These are phyloP conservation scores for Riptortus pedestris DNA, from an alignment of 1,140 invertebrate species.

Conservation along the genomic window DNA sequence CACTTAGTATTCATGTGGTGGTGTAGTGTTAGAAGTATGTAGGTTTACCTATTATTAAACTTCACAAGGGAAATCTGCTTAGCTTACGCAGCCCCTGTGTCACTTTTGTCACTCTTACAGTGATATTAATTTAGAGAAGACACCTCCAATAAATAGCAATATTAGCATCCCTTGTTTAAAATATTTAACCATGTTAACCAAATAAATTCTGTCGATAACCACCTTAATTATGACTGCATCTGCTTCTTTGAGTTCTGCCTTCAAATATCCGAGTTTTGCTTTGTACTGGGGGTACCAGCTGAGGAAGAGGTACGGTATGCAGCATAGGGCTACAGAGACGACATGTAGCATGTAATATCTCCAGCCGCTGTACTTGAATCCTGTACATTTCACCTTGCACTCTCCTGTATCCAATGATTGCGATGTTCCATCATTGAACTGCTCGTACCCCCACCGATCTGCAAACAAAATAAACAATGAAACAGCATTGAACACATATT, in stretches of 20 bases:
- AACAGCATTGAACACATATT: neutral
- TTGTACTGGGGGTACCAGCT: slow-evolving; percentile 75
- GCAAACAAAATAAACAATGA: neutral
- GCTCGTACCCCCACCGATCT: slow-evolving; percentile 21
- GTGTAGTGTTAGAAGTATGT: too few species aligned
- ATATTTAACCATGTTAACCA: too few species aligned
- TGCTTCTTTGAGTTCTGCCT: slow-evolving; percentile 55
- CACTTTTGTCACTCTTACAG: too few species aligned
- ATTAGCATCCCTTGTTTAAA: too few species aligned
- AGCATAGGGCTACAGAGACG: slow-evolving; percentile 10
- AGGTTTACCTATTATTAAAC: too few species aligned
- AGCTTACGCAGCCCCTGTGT: too few species aligned
- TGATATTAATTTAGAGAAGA: too few species aligned
- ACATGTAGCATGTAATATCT: slow-evolving; percentile 13
- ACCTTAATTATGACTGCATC: slow-evolving; percentile 65
- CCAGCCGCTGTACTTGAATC: slow-evolving; percentile 2
- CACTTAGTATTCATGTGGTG: too few species aligned
- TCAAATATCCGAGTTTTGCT: slow-evolving; percentile 45
- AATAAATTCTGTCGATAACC: too few species aligned
- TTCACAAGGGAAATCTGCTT: too few species aligned
- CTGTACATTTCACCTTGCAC: slow-evolving; percentile 22
- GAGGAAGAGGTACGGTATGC: slow-evolving; percentile 48
- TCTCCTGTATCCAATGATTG: slow-evolving; percentile 24
- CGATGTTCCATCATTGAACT: slow-evolving; percentile 23
- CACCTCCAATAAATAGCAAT: too few species aligned